Evolutionary conservation across 2,113 vertebrate species (phyloP), one percentile per base, ranked within the genome.

Genomic region (Lophochroa leadbeateri): DNA sequence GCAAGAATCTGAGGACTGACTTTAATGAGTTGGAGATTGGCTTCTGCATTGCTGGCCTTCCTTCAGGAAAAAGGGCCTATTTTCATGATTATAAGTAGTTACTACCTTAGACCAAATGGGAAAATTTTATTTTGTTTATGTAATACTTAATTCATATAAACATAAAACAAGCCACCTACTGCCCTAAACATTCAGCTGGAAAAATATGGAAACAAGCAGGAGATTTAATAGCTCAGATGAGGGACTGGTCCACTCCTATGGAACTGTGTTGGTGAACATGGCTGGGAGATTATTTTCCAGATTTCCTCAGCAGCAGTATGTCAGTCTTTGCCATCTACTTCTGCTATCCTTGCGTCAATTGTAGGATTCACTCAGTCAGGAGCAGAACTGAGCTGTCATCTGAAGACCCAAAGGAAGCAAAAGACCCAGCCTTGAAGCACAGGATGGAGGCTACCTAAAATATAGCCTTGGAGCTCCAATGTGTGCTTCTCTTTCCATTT

Each of bases 11-110:
- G 77, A 57, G 67, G 53, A 13, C 7, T 52, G 50, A 44, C 84
- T 89, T 75, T 82, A 85, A 91, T 88, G 88, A 77, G 83, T 84
- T 50, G 60, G 64, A 88, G 50, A 43, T 64, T n/a, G 69, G 50
- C 10, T 83, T 92, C 72, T 2, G 24, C 50, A 7, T 80, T 88
- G 88, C 88, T 92, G 86, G 44, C 64, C 69, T 64, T 81, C 86
- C 86, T 94, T 84, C 89, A 91, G 69, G 83, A 92, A 60, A 77
- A 43, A 82, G 78, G 75, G 85, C 47, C 35, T 57, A 20, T 94
- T 87, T 94, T 90, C 63, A 17, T 67, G 60, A 44, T 90, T 82
- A 69, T 89, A 89, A 84, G 89, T 92, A 39, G 69, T 95, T 78
- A 72, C 64, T 92, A 35, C 77, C 41, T 83, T 37, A 61, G 49